Base-by-base conservation (phyloP, 2,888 invertebrate species). In the Pinctada fucata region DNA sequence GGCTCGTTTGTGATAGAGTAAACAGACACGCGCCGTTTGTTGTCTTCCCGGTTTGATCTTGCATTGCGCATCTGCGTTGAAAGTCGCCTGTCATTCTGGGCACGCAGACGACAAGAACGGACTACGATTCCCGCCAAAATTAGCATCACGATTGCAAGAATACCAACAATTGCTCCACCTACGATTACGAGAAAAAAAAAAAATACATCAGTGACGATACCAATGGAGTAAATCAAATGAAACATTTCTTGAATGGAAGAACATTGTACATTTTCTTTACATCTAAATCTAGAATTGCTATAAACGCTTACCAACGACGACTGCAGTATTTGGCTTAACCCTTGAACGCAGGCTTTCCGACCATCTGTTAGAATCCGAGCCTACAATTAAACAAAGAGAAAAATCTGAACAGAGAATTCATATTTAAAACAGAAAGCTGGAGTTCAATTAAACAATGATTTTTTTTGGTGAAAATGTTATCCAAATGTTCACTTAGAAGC, bases 1-100 rank as follows among this genome's bases (percentile, higher is more conserved):
- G 79, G 79, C 16, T 79, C 75, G 10, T 66, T 51, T 16, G 31
- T 75, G 4, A 71, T 65, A 31, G 75, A 65, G 4, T 65, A 67
- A 4, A 72, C 51, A n/a, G 72, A 47, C 5, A 66, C 45, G n/a
- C 49, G 51, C 31, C 31, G 31, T 31, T 31, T 31, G 16, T 10
- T 50, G 58, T 13, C 13, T 58, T 13, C 13, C 58, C 13, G 58
- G 47, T 45, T 13, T 3, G 16, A 13, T 5, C 47, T 68, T 6
- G 16, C 31, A 13, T 47, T 47, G 5, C 68, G 16, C 6, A 8
- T 16, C n/a, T 64, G 73, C 13, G 10, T 6, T 3, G 73, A 47
- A 49, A n/a, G 1, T n/a, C 13, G 0, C 10, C 49, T 66, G 10
- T 47, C 0, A 8, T n/a, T 1, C 1, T 31, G 50, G 5, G 49